phyloP scores from a whole-genome alignment of 2,113 vertebrate species.

The Trogon melanurus region DNA sequence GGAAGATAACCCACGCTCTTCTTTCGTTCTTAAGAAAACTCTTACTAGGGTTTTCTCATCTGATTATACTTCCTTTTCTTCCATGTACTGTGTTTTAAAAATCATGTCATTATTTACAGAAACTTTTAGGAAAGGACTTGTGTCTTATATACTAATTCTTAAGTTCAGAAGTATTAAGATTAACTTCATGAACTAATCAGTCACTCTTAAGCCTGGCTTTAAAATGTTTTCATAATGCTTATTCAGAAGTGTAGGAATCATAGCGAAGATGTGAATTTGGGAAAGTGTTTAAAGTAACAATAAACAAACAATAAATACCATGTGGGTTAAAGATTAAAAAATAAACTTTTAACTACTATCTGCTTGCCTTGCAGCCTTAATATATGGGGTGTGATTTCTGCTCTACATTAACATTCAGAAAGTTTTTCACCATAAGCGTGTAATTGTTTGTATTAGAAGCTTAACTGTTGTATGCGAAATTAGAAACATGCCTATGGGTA shows the following conservation, averaged over 20 bases:
- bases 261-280: neutral
- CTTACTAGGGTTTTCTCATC: neutral
- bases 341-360: neutral
- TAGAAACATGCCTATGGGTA: constrained; percentile 55
- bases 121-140: neutral
- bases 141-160: neutral
- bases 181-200: neutral
- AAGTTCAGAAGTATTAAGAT: neutral
- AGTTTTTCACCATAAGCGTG: constrained; percentile 38
- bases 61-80: neutral
- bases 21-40: neutral
- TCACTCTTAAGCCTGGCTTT: neutral
- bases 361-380: neutral
- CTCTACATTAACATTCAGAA: constrained; percentile 13
- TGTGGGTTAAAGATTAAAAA: neutral
- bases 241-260: neutral
- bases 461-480: constrained; percentile 36
- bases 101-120: neutral
- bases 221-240: neutral
- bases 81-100: neutral
- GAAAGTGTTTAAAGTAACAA: neutral
- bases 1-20: neutral
- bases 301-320: neutral
- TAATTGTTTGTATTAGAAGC: constrained; percentile 53
- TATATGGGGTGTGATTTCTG: neutral